phyloP scores from a whole-genome alignment of 2,888 invertebrate species.

The Scaptomyza flava region DNA sequence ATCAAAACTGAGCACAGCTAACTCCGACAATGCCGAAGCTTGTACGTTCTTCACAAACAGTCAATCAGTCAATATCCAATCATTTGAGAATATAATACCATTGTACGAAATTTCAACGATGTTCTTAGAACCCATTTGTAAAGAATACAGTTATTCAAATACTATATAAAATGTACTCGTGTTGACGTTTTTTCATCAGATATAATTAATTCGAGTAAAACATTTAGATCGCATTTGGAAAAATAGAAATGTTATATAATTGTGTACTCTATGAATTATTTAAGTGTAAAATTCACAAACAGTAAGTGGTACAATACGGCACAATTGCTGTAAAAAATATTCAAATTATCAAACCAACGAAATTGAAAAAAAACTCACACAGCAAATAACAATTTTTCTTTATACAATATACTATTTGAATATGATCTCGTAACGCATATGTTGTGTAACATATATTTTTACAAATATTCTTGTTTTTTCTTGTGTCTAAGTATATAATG shows the following conservation, averaged over 20 bases:
- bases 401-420: conserved; percentile 38
- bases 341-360: conserved; percentile 45
- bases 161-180: conserved; percentile 20
- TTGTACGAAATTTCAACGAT: no score
- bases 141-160: conserved; percentile 8
- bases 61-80: conserved; percentile 19
- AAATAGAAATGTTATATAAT: conserved; percentile 29
- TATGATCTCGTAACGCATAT: conserved; percentile 57
- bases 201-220: conserved; percentile 60
- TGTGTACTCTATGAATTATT: conserved; percentile 15
- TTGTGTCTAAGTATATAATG: conserved; percentile 23
- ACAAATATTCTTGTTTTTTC: conserved; percentile 17
- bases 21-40: conserved; percentile 60
- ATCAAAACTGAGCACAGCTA: conserved; percentile 21
- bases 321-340: conserved; percentile 42
- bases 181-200: conserved; percentile 1
- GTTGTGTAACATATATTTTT: conserved; percentile 27
- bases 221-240: conserved; percentile 61
- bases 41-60: conserved; percentile 30
- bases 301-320: conserved; percentile 27
- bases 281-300: conserved; percentile 32
- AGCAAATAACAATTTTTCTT: conserved; percentile 64
- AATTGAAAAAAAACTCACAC: conserved; percentile 69
- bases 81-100: conserved; percentile 7
- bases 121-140: background rate